These are phyloP conservation scores for Poeciliopsis retropinna DNA, from an alignment of 2,113 vertebrate species.

Conservation along the genomic window DNA sequence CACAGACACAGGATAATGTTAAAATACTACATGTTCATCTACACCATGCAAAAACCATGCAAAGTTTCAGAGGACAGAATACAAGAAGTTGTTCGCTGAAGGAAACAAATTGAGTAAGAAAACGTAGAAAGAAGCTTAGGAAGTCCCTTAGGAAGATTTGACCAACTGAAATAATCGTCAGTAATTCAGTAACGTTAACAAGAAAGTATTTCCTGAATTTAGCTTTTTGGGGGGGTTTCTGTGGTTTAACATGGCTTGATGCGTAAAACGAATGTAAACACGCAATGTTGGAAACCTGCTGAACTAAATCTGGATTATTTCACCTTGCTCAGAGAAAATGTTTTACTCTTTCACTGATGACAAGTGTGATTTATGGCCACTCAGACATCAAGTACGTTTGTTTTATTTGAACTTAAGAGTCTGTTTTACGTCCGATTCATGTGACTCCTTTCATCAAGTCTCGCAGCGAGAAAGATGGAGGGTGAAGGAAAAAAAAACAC, in stretches of 20 bases:
- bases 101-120: not conserved
- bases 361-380: constrained; percentile 48
- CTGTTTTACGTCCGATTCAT: constrained; percentile 57
- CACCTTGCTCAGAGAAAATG: constrained; percentile 38
- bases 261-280: not conserved
- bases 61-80: not conserved
- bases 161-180: not conserved
- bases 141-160: not conserved
- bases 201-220: not conserved
- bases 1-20: not conserved
- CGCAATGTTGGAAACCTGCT: constrained; percentile 20
- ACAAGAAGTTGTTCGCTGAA: not conserved
- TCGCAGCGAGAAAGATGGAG: constrained; percentile 17
- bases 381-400: constrained; percentile 47
- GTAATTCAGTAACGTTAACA: not conserved
- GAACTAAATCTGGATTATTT: constrained; percentile 15
- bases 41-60: not conserved
- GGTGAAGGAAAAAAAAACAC: constrained; percentile 8
- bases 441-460: constrained; percentile 57
- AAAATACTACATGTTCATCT: constrained; percentile 3
- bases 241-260: not conserved
- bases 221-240: not conserved
- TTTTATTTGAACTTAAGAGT: constrained; percentile 54
- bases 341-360: constrained; percentile 21
- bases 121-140: not conserved